Base-by-base conservation (phyloP, 2,888 invertebrate species). In the Physocephala rufipes region DNA sequence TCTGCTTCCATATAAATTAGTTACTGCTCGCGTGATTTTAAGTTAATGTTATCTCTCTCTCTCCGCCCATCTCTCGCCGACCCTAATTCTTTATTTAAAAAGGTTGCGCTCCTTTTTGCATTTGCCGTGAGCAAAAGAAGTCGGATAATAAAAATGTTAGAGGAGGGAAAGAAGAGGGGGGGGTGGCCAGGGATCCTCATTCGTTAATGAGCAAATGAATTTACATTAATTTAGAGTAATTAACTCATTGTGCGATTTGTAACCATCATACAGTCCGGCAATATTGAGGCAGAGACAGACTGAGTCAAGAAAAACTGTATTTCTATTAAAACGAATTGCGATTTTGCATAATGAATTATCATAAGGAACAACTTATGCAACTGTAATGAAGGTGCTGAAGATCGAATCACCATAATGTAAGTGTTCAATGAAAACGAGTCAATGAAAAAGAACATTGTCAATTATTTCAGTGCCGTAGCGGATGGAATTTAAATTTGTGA, bases 171-270 rank as follows among this genome's bases (percentile, higher is more conserved):
- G 36, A 36, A 9, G 4, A 36, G 9, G 9, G 4, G 4, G 36
- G 9, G 36, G 9, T 4, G 36, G 36, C 36, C 36, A 36, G 36
- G 36, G 9, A 9, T 36, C n/a, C n/a, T n/a, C 9, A 9, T 36
- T n/a, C 55, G 69, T 70, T 70, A 74, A 74, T 74, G 73, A 74
- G 74, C 72, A 73, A 70, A 71, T 71, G 72, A 71, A 71, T 72
- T 74, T 70, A 73, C 63, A 70, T 66, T 73, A 73, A 74, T 74
- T 74, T 74, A 64, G 70, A 70, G 73, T 72, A 71, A 72, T 74
- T 73, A 73, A 71, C 67, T 71, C 49, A 47, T 68, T 59, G 43
- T 19, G 67, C 45, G 36, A 36, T 16, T 55, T 47, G 15, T 30
- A 47, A 36, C 30, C 49, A 49, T 68, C 51, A 59, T 61, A 47